phyloP scores from a whole-genome alignment of 2,888 invertebrate genomes.

The Pyrochroa serraticornis region DNA sequence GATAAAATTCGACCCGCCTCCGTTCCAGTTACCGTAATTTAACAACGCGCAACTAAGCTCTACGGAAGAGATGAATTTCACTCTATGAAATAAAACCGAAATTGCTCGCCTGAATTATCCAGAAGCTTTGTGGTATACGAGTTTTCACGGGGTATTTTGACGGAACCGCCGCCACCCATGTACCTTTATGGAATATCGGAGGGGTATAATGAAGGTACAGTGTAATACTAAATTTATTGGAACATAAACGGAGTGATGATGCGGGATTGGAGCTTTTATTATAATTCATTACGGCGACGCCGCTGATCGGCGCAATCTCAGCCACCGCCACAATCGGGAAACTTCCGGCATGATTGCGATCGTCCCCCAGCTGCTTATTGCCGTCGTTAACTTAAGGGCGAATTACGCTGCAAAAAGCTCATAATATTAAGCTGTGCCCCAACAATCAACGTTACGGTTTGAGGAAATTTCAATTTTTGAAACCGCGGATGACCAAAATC shows the following conservation, averaged over 20 bases:
- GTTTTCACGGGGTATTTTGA: conserved; percentile 17
- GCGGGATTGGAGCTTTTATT: no score
- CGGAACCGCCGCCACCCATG: conserved; percentile 13
- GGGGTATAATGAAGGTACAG: conserved; percentile 25
- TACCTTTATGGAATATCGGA: conserved; percentile 28
- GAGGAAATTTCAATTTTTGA: no score
- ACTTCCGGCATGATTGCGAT: no score
- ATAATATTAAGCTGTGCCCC: no score
- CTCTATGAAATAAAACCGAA: conserved; percentile 36
- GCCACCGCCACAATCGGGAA: no score
- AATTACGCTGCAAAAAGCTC: no score
- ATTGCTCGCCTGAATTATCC: conserved; percentile 39
- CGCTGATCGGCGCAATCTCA: no score
- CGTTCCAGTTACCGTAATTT: conserved; percentile 27
- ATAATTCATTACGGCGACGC: no score
- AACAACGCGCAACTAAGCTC: conserved; percentile 18
- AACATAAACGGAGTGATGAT: conserved; percentile 5
- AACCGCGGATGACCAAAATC: no score
- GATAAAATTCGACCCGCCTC: conserved; percentile 3
- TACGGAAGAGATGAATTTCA: conserved; percentile 30
- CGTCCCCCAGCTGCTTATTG: no score
- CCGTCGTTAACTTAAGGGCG: no score
- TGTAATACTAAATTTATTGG: conserved; percentile 24
- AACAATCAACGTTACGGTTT: no score
- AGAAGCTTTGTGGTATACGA: conserved; percentile 37